Base-by-base conservation (phyloP, 1,140 invertebrate species). In the Sminthurinus signatus region DNA sequence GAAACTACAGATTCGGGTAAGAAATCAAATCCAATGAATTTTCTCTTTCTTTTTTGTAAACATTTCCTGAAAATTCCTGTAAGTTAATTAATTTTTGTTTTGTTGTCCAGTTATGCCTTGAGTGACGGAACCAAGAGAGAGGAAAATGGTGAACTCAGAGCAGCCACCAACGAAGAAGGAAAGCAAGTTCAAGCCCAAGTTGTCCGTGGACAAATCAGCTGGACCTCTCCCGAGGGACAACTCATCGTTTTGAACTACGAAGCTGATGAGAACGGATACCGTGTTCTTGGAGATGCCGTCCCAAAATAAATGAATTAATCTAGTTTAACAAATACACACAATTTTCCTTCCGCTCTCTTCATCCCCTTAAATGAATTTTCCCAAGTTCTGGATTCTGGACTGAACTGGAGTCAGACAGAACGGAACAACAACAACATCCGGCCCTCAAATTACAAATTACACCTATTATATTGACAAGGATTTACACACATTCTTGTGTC, bases 141-240 rank as follows among this genome's bases (percentile, higher is more conserved):
- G 12, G 65, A 67, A 50, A 44, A 39, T 17, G 65, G 65, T 29
- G 5, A 56, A 56, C 39, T 56, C 54, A 8, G 5, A 10, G 28
- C 54, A 3, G 17, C 12, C 3, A 14, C 52, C 19, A 36, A 56
- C 32, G 52, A 54, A 31, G 36, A 48, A 23, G 65, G 65, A 62
- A 52, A 64, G 25, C 15, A 8, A 15, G 62, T 64, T 46, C 39
- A 64, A 48, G 51, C 51, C 43, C 64, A 66, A 56, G 48, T 42
- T 8, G 17, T 31, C 4, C 23, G 28, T 39, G 65, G 65, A 25
- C 32, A 29, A 14, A 67, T 67, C 65, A 55, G 59, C 27, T 67
- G 65, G 65, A 67, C 65, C 27, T 56, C 59, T 21, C 65, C 65
- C 14, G 65, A 67, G 57, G 65, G 65, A 28, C 65, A 67, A 44